phyloP scores from a whole-genome alignment of 2,797 vertebrate species.

The Enteromius anoplus region DNA sequence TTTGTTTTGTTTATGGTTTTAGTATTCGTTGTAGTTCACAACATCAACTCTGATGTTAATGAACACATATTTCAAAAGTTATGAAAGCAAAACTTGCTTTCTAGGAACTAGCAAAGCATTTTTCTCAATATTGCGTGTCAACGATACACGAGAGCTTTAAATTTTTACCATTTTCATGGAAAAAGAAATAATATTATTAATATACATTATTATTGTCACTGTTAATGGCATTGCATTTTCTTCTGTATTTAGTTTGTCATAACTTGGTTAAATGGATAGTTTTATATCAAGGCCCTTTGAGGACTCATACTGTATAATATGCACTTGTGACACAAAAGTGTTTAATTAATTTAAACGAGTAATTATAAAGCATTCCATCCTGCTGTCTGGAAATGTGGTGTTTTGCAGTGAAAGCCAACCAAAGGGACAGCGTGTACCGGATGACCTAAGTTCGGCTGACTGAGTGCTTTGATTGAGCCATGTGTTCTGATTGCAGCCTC shows the following conservation, averaged over 20 bases:
- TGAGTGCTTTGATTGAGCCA: constrained; percentile 58
- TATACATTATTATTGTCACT: background rate
- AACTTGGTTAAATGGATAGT: background rate
- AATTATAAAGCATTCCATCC: constrained; percentile 17
- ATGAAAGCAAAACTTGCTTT: background rate
- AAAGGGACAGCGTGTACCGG: constrained; percentile 32
- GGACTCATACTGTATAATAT: background rate
- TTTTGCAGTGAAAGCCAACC: background rate
- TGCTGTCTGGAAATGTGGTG: constrained; percentile 8
- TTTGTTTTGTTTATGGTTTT: background rate
- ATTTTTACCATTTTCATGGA: background rate
- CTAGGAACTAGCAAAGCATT: background rate
- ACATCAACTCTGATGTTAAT: background rate
- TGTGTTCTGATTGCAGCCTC: constrained; percentile 63
- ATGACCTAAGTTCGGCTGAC: constrained; percentile 45
- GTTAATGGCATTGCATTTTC: background rate
- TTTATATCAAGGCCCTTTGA: background rate
- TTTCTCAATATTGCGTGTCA: background rate
- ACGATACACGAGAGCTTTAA: background rate
- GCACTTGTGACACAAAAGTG: constrained; percentile 30
- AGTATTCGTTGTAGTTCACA: background rate
- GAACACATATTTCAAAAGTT: background rate
- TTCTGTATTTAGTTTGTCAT: background rate
- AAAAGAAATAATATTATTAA: background rate
- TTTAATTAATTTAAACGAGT: constrained; percentile 43